A percentile compares a stretch with the other conserved stretches of the same genome.
These are phyloP conservation scores for Thalassaphorura encarpata DNA, from an alignment of 1,140 invertebrate genomes.

Conservation along the genomic window DNA sequence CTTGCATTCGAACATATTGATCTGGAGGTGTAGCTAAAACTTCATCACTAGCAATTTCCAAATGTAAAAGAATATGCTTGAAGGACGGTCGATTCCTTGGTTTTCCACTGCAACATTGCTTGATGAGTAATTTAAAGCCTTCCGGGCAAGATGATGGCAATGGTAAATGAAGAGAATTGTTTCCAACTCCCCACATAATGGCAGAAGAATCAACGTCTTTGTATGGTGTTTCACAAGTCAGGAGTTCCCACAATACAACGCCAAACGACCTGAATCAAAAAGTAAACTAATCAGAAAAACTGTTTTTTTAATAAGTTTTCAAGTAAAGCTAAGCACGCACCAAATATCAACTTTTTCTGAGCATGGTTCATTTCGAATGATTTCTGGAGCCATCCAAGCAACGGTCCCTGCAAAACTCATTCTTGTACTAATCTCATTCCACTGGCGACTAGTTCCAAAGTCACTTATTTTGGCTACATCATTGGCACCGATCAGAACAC, in stretches of 20 bases:
- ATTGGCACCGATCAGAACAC: slow-evolving; percentile 82
- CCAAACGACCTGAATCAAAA: too few species aligned
- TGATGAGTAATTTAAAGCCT: slow-evolving; percentile 70
- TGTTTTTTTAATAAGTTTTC: background rate
- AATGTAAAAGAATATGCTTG: slow-evolving; percentile 77
- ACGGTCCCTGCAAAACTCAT: slow-evolving; percentile 98
- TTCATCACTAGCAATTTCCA: slow-evolving; percentile 74
- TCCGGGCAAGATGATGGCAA: slow-evolving; percentile 80
- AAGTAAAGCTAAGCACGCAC: slow-evolving; percentile 45
- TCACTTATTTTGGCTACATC: slow-evolving; percentile 94
- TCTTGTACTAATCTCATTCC: slow-evolving; percentile 88
- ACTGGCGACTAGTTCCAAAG: slow-evolving; percentile 91
- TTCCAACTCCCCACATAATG: slow-evolving; percentile 96
- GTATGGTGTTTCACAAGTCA: slow-evolving; percentile 93
- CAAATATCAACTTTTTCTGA: slow-evolving; percentile 96
- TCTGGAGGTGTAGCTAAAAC: slow-evolving; percentile 55
- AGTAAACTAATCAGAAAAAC: slow-evolving; percentile 16
- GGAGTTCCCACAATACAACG: slow-evolving; percentile 92
- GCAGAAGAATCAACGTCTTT: slow-evolving; percentile 92
- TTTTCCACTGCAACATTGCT: slow-evolving; percentile 84
- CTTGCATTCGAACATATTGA: slow-evolving; percentile 53
- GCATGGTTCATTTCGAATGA: slow-evolving; percentile 91
- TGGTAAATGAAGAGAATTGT: slow-evolving; percentile 76
- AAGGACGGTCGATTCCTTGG: slow-evolving; percentile 91
- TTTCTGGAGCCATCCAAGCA: slow-evolving; percentile 98